phyloP scores from a whole-genome alignment of 2,888 invertebrate species.

The Oxystoma pomonae region DNA sequence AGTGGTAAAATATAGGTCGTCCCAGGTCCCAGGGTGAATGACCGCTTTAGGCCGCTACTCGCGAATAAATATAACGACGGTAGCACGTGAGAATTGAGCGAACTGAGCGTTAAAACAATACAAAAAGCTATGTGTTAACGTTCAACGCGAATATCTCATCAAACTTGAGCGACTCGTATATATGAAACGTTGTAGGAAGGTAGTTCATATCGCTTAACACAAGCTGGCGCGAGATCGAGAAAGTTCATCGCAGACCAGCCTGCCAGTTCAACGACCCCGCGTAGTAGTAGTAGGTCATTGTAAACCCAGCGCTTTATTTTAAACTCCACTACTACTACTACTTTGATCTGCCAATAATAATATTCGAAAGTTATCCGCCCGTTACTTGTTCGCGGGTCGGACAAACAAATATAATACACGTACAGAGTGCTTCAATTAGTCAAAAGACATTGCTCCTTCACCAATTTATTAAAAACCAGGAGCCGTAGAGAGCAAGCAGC shows the following conservation, averaged over 20 bases:
- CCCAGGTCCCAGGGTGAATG: slow-evolving; percentile 43
- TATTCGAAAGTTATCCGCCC: background rate
- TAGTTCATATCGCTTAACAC: background rate
- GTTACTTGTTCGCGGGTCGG: background rate
- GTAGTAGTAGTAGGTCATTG: background rate
- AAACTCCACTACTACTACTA: background rate
- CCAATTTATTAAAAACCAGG: too few species aligned
- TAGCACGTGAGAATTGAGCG: slow-evolving; percentile 32
- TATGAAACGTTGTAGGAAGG: background rate
- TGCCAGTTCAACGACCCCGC: slow-evolving; percentile 41
- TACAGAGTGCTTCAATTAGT: background rate
- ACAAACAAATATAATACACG: background rate
- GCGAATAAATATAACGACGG: slow-evolving; percentile 34
- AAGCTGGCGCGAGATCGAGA: slow-evolving; percentile 31
- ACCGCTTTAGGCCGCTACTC: slow-evolving; percentile 37
- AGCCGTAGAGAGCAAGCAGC: too few species aligned
- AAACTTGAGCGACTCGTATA: background rate
- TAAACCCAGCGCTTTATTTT: background rate
- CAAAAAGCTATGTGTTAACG: background rate
- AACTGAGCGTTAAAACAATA: background rate
- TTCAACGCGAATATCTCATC: background rate
- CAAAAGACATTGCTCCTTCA: background rate
- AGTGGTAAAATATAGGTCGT: slow-evolving; percentile 36
- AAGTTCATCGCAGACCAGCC: slow-evolving; percentile 41
- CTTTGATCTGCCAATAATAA: background rate